phyloP scores from a whole-genome alignment of 2,888 invertebrate genomes.

The Acrobasis repandana region DNA sequence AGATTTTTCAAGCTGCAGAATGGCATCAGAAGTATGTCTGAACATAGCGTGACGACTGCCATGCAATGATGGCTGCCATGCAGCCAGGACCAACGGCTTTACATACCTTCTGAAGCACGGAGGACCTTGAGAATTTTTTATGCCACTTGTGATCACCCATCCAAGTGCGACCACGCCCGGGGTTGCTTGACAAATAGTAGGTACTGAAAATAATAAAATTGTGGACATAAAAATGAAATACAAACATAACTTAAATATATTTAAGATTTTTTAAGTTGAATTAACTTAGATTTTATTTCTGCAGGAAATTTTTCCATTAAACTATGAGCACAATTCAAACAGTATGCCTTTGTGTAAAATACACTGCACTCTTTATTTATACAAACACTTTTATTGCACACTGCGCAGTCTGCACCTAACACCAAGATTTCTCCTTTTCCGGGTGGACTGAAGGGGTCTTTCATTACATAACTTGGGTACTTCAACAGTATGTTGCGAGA shows the following conservation, averaged over 20 bases:
- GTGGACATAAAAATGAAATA: neutral
- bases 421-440: slow-evolving; percentile 89
- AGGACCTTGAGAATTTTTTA: too few species aligned
- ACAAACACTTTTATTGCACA: slow-evolving; percentile 88
- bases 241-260: slow-evolving; percentile 31
- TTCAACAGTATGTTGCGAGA: slow-evolving; percentile 85
- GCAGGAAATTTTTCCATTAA: slow-evolving; percentile 85
- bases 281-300: slow-evolving; percentile 86
- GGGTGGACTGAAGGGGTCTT: slow-evolving; percentile 91
- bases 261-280: slow-evolving; percentile 51
- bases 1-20: too few species aligned
- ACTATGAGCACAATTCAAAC: slow-evolving; percentile 86
- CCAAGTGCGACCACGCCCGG: too few species aligned
- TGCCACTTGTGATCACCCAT: too few species aligned
- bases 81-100: too few species aligned
- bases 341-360: slow-evolving; percentile 89
- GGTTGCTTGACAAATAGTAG: too few species aligned
- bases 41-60: too few species aligned
- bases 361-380: slow-evolving; percentile 89
- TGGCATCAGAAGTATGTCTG: too few species aligned
- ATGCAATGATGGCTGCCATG: too few species aligned
- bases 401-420: slow-evolving; percentile 88
- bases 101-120: too few species aligned
- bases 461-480: slow-evolving; percentile 91
- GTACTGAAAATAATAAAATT: too few species aligned